phyloP scores from a whole-genome alignment of 2,797 vertebrate species.

The Prunella strophiata region DNA sequence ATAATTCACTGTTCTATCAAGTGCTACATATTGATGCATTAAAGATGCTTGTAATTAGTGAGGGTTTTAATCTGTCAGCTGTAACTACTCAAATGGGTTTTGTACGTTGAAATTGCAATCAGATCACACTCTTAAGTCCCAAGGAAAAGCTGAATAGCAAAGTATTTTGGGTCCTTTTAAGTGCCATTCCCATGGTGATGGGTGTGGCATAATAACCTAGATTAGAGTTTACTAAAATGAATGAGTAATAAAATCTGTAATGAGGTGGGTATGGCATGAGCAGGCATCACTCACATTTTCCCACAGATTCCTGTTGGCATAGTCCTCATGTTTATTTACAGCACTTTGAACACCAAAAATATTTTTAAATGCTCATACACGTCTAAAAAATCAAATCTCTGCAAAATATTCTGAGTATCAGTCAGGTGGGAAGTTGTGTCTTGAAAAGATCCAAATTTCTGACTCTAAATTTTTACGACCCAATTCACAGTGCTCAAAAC shows the following conservation, averaged over 20 bases:
- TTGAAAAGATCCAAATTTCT: not conserved
- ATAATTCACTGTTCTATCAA: not conserved
- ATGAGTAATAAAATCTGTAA: constrained; percentile 42
- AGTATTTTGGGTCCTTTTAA: constrained; percentile 23
- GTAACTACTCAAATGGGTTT: not conserved
- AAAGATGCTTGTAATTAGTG: not conserved
- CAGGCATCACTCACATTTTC: constrained; percentile 3
- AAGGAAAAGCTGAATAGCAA: constrained; percentile 12
- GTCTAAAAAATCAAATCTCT: not conserved
- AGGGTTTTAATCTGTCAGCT: not conserved
- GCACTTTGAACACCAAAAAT: not conserved
- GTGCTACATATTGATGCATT: not conserved
- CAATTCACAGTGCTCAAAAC: not conserved
- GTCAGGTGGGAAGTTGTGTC: not conserved
- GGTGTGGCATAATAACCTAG: constrained; percentile 63
- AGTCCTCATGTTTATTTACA: not conserved
- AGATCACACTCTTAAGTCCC: not conserved
- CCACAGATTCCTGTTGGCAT: constrained; percentile 18
- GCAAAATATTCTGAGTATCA: not conserved
- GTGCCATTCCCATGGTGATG: constrained; percentile 22
- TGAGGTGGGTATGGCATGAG: constrained; percentile 13
- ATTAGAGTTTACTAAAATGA: not conserved
- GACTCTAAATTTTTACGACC: not conserved
- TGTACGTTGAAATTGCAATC: not conserved
- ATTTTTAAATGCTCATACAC: not conserved